Percentiles rank a stretch among this genome's conserved stretches.
These are phyloP conservation scores for Corella eumyota DNA, from an alignment of 23 tunicate species.

Conservation along the genomic window DNA sequence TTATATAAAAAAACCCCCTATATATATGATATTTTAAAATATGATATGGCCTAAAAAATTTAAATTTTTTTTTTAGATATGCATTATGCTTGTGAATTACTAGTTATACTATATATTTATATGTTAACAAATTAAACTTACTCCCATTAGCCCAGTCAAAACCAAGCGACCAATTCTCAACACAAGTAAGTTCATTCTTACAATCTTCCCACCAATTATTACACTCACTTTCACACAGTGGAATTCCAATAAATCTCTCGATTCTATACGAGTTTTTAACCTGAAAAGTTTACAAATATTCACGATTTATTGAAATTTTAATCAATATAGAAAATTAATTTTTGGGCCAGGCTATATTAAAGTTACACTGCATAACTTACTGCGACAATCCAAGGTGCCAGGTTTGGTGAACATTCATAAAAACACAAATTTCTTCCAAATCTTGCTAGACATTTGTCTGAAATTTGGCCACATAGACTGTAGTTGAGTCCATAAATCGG, in stretches of 20 bases:
- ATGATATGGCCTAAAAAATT: too few species aligned
- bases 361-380: too few species aligned
- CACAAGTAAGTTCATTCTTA: conserved; percentile 61
- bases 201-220: conserved; percentile 66
- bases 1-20: too few species aligned
- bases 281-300: too few species aligned
- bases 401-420: conserved; percentile 77
- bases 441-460: conserved; percentile 26
- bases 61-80: too few species aligned
- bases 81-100: too few species aligned
- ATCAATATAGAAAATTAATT: too few species aligned
- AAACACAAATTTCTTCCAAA: conserved; percentile 43
- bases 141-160: conserved; percentile 59
- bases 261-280: conserved; percentile 29
- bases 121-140: too few species aligned
- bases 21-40: too few species aligned
- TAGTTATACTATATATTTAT: too few species aligned
- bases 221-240: conserved; percentile 53
- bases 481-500: conserved; percentile 34
- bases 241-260: conserved; percentile 50
- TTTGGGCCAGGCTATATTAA: too few species aligned
- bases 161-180: conserved; percentile 32
- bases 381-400: conserved; percentile 51
- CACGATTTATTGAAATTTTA: too few species aligned
- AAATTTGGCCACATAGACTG: conserved; percentile 51